Evolutionary conservation across 2,888 invertebrate genomes (phyloP).

Genomic region (Hydrotaea cyrtoneurina): DNA sequence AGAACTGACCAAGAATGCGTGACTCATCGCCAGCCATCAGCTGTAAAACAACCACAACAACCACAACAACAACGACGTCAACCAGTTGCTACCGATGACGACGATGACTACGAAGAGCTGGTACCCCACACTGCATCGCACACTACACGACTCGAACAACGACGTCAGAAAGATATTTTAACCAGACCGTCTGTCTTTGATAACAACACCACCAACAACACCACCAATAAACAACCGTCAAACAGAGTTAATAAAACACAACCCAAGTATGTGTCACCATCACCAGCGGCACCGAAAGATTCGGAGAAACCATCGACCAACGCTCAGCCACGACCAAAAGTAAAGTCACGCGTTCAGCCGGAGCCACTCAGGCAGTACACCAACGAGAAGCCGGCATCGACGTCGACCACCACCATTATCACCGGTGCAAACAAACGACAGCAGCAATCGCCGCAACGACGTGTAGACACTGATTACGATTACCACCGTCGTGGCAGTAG

Average conservation of each 20-base stretch:
- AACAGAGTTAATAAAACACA: conserved; percentile 56
- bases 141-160: conserved; percentile 74
- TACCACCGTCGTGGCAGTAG: conserved; percentile 50
- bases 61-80: background rate
- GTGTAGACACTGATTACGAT: conserved; percentile 61
- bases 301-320: conserved; percentile 44
- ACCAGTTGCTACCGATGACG: conserved; percentile 12
- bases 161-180: conserved; percentile 81
- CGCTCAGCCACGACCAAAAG: conserved; percentile 49
- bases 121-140: conserved; percentile 72
- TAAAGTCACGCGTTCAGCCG: conserved; percentile 59
- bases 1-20: conserved; percentile 44
- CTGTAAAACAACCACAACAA: conserved; percentile 52
- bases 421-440: background rate
- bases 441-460: conserved; percentile 31
- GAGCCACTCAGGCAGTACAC: conserved; percentile 31
- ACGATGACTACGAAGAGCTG: conserved; percentile 67
- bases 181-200: conserved; percentile 81
- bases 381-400: conserved; percentile 12
- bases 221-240: conserved; percentile 34
- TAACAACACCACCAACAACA: conserved; percentile 38
- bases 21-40: conserved; percentile 59
- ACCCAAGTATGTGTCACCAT: conserved; percentile 42
- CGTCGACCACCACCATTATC: background rate
- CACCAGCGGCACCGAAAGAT: conserved; percentile 53